phyloP scores from a whole-genome alignment of 2,113 vertebrate genomes.

The Pterocles burchelli region DNA sequence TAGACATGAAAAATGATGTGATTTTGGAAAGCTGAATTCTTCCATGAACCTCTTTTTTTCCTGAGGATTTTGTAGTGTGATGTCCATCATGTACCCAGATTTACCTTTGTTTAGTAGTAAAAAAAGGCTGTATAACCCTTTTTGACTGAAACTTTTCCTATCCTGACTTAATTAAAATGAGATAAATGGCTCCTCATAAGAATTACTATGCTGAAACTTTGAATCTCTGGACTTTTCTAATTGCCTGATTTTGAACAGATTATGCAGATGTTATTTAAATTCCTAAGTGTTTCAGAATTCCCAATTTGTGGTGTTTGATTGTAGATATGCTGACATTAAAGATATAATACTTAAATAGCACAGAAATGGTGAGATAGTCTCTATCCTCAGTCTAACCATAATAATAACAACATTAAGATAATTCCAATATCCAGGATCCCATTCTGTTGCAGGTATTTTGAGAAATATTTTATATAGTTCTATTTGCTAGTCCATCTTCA shows the following conservation, averaged over 20 bases:
- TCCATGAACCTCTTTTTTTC: neutral
- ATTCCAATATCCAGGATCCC: neutral
- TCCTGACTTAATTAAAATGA: neutral
- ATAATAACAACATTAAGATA: neutral
- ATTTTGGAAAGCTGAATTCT: neutral
- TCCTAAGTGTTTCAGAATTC: neutral
- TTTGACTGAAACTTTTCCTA: neutral
- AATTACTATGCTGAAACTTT: neutral
- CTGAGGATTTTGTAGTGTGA: neutral
- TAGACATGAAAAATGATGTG: neutral
- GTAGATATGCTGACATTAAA: neutral
- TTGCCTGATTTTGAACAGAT: neutral
- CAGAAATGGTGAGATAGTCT: neutral
- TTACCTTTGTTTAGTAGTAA: neutral
- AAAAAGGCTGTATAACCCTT: neutral
- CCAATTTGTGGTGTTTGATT: accelerated
- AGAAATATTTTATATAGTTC: neutral
- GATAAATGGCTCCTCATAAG: neutral
- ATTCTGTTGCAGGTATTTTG: neutral
- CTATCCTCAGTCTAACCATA: neutral
- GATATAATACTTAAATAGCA: neutral
- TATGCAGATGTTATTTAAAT: neutral
- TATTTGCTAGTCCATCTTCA: neutral
- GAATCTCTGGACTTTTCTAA: neutral
- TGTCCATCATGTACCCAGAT: neutral